Evolutionary conservation across 2,113 vertebrate genomes (phyloP).

Genomic region (Narcine bancroftii): DNA sequence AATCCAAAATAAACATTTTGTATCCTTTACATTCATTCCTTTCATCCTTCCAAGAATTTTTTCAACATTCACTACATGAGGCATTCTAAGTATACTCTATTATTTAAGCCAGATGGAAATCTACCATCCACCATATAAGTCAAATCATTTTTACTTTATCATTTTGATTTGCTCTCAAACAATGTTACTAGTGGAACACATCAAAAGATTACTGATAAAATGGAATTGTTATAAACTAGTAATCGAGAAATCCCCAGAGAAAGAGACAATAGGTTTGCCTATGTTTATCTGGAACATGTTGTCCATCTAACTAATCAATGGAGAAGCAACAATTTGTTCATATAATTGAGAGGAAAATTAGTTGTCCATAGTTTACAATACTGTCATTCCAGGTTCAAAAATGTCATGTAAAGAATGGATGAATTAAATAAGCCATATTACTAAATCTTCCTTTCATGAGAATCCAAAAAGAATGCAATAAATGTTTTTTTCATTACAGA

Average conservation of each 20-base stretch:
- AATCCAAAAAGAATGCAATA: slow-evolving; percentile 10
- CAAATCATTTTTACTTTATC: not conserved
- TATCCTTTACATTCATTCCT: not conserved
- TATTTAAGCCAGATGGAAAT: not conserved
- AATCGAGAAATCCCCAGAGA: not conserved
- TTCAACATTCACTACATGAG: not conserved
- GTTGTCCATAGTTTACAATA: not conserved
- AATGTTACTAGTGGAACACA: not conserved
- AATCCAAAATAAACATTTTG: not conserved
- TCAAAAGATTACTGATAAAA: not conserved
- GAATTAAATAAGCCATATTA: not conserved
- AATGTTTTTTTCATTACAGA: too few species aligned
- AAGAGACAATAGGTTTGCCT: not conserved
- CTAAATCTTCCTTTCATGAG: not conserved
- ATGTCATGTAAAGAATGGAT: not conserved
- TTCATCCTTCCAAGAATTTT: not conserved
- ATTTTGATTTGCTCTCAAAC: not conserved
- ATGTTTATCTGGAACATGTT: not conserved
- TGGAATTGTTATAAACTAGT: not conserved
- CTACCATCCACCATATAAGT: not conserved
- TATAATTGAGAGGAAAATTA: not conserved
- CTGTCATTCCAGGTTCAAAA: not conserved
- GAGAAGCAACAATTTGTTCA: not conserved
- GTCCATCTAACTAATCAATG: not conserved
- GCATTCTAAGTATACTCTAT: not conserved